phyloP scores from a whole-genome alignment of 1,140 invertebrate species.

The Heterodera schachtii region DNA sequence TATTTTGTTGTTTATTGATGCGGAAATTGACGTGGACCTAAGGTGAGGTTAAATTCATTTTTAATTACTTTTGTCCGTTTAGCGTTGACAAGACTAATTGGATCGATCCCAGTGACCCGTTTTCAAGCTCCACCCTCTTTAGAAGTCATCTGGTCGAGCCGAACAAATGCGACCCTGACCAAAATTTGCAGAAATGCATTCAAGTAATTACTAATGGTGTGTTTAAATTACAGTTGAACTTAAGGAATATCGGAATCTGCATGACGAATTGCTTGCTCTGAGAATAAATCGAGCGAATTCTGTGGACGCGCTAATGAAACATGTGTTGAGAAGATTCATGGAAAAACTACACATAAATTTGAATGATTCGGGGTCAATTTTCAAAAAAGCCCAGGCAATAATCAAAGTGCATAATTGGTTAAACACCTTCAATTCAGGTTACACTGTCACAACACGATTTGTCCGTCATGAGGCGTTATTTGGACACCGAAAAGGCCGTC shows the following conservation, averaged over 20 bases:
- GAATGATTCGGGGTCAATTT: conserved; percentile 6
- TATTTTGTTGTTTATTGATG: not conserved
- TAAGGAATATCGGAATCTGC: conserved; percentile 34
- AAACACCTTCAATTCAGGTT: conserved; percentile 18
- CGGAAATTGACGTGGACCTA: conserved; percentile 13
- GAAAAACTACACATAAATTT: conserved; percentile 36
- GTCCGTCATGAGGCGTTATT: conserved; percentile 32
- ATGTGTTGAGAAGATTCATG: conserved; percentile 44
- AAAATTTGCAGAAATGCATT: conserved; percentile 24
- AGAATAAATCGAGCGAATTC: conserved; percentile 33
- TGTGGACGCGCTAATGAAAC: conserved; percentile 50
- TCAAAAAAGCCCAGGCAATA: conserved; percentile 37
- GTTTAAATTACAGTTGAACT: conserved; percentile 26
- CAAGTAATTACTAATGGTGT: conserved; percentile 31
- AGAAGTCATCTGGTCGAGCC: not conserved
- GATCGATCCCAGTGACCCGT: conserved; percentile 41
- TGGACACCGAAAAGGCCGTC: conserved; percentile 30
- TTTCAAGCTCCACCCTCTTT: conserved; percentile 4
- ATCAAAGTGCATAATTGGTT: not conserved
- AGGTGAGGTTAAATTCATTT: conserved; percentile 16
- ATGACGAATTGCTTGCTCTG: not conserved
- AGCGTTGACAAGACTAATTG: conserved; percentile 43
- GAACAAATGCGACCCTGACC: conserved; percentile 11
- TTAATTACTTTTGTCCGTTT: not conserved
- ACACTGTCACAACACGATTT: conserved; percentile 32